These are phyloP conservation scores for Phaenicophaeus curvirostris DNA, from an alignment of 2,797 vertebrate genomes.

Conservation along the genomic window DNA sequence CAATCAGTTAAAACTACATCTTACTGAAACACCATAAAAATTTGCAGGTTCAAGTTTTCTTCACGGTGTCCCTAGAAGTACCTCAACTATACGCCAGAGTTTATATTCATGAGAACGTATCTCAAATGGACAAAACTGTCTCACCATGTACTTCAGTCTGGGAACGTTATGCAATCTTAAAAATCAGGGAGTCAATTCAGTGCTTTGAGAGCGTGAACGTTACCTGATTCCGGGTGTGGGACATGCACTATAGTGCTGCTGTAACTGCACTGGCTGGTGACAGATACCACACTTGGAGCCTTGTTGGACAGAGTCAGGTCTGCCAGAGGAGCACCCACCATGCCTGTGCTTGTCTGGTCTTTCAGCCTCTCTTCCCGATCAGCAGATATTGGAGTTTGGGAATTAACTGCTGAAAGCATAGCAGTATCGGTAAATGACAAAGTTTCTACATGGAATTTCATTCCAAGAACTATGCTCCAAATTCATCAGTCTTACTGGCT, in stretches of 20 bases:
- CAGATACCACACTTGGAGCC: constrained; percentile 84
- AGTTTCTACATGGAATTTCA: not conserved
- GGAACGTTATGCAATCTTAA: not conserved
- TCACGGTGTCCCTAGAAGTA: not conserved
- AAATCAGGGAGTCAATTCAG: not conserved
- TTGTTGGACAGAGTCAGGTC: constrained; percentile 82
- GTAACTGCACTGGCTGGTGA: constrained; percentile 89
- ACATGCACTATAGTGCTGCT: constrained; percentile 89
- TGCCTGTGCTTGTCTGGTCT: constrained; percentile 51
- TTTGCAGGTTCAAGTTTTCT: not conserved
- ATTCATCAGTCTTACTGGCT: not conserved
- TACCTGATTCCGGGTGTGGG: constrained; percentile 88
- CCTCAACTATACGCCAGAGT: not conserved
- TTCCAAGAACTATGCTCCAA: not conserved
- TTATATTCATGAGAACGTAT: rapidly evolving
- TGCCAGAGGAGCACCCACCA: constrained; percentile 78
- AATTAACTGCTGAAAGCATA: constrained; percentile 54
- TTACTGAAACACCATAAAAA: not conserved
- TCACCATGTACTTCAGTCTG: not conserved
- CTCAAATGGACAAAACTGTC: not conserved
- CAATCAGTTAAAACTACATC: not conserved
- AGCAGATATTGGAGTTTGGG: constrained; percentile 73
- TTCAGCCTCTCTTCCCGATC: constrained; percentile 22
- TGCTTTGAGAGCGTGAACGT: not conserved
- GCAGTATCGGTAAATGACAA: constrained; percentile 40